These are phyloP conservation scores for Coregonus suidteri DNA, from an alignment of 2,797 vertebrate species.

Conservation along the genomic window DNA sequence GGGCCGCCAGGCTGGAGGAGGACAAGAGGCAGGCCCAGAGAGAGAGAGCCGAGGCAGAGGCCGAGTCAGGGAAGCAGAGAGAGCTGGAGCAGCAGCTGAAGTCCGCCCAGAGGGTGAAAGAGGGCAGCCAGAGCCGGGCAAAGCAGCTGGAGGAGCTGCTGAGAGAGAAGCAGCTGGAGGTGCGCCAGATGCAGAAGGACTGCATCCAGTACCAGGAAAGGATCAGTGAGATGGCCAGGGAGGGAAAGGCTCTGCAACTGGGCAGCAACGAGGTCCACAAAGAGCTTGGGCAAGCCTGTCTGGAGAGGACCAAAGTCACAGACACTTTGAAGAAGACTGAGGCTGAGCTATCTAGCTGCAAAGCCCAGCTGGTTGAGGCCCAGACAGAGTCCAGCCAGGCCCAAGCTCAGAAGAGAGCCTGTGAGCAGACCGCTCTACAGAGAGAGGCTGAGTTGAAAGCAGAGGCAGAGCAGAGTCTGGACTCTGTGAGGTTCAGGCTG, in stretches of 20 bases:
- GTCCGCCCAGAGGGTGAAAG: slow-evolving; percentile 78
- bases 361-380: slow-evolving; percentile 78
- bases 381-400: slow-evolving; percentile 79
- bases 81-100: slow-evolving; percentile 88
- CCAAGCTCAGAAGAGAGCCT: slow-evolving; percentile 73
- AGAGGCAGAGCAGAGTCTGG: slow-evolving; percentile 84
- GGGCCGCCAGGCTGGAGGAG: slow-evolving; percentile 81
- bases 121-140: slow-evolving; percentile 79
- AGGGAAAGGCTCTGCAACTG: slow-evolving; percentile 83
- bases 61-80: slow-evolving; percentile 79
- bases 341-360: slow-evolving; percentile 78
- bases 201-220: slow-evolving; percentile 92
- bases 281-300: slow-evolving; percentile 74
- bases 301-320: slow-evolving; percentile 65
- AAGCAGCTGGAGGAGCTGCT: slow-evolving; percentile 94
- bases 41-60: slow-evolving; percentile 78
- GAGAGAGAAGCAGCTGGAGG: slow-evolving; percentile 93
- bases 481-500: slow-evolving; percentile 84
- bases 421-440: slow-evolving; percentile 68
- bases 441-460: slow-evolving; percentile 73
- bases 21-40: slow-evolving; percentile 86
- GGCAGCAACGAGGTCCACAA: slow-evolving; percentile 76
- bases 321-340: slow-evolving; percentile 76
- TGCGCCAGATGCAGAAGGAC: slow-evolving; percentile 92
- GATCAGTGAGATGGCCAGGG: slow-evolving; percentile 85